A percentile compares a stretch with the other conserved stretches of the same genome.
These are phyloP conservation scores for Drosophila tani DNA, from an alignment of 1,140 invertebrate species.

Conservation along the genomic window DNA sequence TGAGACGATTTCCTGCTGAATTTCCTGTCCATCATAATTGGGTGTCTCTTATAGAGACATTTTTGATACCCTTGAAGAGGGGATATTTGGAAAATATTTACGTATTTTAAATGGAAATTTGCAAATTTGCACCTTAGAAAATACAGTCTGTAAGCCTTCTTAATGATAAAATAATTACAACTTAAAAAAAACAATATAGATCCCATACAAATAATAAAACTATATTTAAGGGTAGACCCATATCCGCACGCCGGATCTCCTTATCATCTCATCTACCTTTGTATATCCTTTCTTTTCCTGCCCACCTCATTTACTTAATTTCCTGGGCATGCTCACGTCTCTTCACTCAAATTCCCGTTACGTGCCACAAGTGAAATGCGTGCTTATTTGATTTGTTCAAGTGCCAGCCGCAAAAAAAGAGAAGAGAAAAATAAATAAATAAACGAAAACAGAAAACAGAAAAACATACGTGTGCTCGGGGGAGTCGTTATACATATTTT, in stretches of 20 bases:
- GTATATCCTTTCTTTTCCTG: neutral
- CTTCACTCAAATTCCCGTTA: conserved; percentile 46
- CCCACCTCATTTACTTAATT: conserved; percentile 45
- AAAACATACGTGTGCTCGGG: conserved; percentile 33
- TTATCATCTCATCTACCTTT: neutral
- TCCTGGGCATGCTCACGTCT: conserved; percentile 26
- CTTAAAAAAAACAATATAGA: too few relatives aligned
- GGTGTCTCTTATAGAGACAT: neutral
- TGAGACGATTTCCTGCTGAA: neutral
- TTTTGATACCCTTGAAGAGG: neutral
- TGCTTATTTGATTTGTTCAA: conserved; percentile 64
- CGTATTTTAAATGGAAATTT: too few relatives aligned
- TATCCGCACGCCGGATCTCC: neutral
- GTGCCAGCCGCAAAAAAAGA: conserved; percentile 14
- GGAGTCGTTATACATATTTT: conserved; percentile 37
- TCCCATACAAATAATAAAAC: neutral
- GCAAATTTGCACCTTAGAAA: too few relatives aligned
- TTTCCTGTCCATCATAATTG: conserved; percentile 15
- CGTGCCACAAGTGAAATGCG: conserved; percentile 43
- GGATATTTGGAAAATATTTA: too few relatives aligned
- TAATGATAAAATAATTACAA: too few relatives aligned
- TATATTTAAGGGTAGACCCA: too few relatives aligned
- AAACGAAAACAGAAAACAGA: conserved; percentile 17
- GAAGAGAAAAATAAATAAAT: neutral
- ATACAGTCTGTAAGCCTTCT: too few relatives aligned